Conservation (phyloP, 2,888 invertebrate genomes). For the Sussaba pulchella region DNA sequence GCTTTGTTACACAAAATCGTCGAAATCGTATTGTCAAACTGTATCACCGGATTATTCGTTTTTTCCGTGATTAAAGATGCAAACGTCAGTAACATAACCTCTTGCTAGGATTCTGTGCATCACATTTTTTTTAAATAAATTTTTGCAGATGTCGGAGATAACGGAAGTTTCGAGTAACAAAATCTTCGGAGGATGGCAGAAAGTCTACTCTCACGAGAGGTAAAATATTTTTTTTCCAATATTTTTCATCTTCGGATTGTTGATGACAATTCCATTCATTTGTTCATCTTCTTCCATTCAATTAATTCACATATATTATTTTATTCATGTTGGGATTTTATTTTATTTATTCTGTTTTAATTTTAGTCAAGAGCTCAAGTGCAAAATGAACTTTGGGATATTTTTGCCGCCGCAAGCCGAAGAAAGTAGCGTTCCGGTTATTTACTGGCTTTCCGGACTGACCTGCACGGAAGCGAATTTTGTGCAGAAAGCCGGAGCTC, state of each 20-base stretch:
- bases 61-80: not conserved
- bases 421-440: constrained; percentile 89
- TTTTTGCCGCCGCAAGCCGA: constrained; percentile 93
- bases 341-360: constrained; percentile 3
- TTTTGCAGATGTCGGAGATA: constrained; percentile 85
- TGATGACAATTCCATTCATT: no score
- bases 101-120: not conserved
- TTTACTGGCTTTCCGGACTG: constrained; percentile 96
- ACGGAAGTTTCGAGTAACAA: constrained; percentile 89
- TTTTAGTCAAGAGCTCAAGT: constrained; percentile 89
- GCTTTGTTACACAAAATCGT: not conserved
- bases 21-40: no score
- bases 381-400: constrained; percentile 97
- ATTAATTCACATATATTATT: not conserved
- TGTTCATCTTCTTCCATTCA: no score
- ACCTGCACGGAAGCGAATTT: constrained; percentile 98
- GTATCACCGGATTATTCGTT: no score
- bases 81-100: not conserved
- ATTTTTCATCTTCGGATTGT: no score
- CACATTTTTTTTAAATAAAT: constrained; percentile 74
- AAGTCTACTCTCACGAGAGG: constrained; percentile 93
- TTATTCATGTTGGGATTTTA: constrained; percentile 4
- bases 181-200: constrained; percentile 94
- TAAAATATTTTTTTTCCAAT: no score
- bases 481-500: constrained; percentile 97